phyloP scores from a whole-genome alignment of 2,797 vertebrate species.

The Neosalanx taihuensis region DNA sequence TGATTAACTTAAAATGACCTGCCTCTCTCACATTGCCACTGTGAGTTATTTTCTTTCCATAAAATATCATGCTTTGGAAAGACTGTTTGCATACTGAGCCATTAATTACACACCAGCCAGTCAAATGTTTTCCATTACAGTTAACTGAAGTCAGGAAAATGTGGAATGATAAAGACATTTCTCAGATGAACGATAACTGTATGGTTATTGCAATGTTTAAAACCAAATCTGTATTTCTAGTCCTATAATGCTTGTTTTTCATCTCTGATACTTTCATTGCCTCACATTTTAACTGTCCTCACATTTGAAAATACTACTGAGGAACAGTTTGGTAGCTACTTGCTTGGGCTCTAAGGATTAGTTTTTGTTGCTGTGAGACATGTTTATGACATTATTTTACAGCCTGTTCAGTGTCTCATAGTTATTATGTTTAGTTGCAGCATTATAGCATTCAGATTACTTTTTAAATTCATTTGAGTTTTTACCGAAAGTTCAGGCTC shows the following conservation, averaged over 20 bases:
- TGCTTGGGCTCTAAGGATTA: too few species aligned
- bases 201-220: background rate
- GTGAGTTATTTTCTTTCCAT: constrained; percentile 33
- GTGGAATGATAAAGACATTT: background rate
- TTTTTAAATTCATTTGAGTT: background rate
- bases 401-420: background rate
- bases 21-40: too few species aligned
- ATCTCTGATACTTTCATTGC: too few species aligned
- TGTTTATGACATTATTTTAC: background rate
- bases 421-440: background rate
- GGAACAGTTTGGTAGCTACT: too few species aligned
- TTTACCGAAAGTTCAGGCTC: background rate
- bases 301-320: too few species aligned
- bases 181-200: background rate
- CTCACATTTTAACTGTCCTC: too few species aligned
- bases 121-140: constrained; percentile 9
- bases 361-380: too few species aligned
- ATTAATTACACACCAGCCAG: constrained; percentile 33
- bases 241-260: background rate
- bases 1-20: constrained; percentile 20
- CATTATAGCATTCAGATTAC: background rate
- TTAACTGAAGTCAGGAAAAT: background rate
- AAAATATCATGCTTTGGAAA: constrained; percentile 35
- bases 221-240: too few species aligned
- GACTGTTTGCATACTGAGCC: constrained; percentile 41